Evolutionary conservation across 2,797 vertebrate genomes (phyloP).

Genomic region (Rhadinocentrus ornatus): DNA sequence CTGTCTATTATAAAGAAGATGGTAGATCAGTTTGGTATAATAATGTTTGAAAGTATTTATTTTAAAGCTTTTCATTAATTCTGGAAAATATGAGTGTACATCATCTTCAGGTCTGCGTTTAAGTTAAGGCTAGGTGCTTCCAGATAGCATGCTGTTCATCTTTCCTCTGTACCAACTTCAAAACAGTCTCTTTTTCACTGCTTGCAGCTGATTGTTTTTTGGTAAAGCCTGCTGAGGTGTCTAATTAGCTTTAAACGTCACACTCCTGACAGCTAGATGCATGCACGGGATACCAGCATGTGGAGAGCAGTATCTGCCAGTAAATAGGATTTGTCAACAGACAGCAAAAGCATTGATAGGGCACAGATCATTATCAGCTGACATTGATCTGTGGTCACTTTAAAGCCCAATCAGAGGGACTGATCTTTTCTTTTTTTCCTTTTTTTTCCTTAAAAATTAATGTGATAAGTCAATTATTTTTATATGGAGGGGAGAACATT

Average conservation of each 20-base stretch:
- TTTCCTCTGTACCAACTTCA: conserved; percentile 5
- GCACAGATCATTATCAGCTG: conserved; percentile 1
- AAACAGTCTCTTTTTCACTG: conserved; percentile 15
- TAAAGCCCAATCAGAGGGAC: neutral
- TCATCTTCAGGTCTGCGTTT: conserved; percentile 1
- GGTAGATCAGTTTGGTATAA: conserved; percentile 4
- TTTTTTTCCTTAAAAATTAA: neutral
- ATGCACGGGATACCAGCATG: neutral
- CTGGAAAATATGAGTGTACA: neutral
- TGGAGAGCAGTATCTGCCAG: neutral
- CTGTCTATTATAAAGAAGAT: conserved; percentile 10
- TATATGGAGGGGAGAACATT: neutral
- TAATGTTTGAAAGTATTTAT: conserved; percentile 5
- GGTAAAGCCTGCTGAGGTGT: conserved; percentile 1
- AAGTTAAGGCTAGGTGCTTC: conserved; percentile 4
- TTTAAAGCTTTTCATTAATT: neutral
- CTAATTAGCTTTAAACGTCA: conserved; percentile 5
- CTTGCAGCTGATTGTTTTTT: neutral
- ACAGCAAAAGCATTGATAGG: neutral
- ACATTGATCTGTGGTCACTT: neutral
- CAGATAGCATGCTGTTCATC: neutral
- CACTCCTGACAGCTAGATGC: neutral
- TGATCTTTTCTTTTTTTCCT: neutral
- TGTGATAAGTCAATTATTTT: neutral
- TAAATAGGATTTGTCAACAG: neutral